Evolutionary conservation across 2,113 vertebrate species (phyloP), one percentile per base, ranked within the genome.

Genomic region (Columbina picui): DNA sequence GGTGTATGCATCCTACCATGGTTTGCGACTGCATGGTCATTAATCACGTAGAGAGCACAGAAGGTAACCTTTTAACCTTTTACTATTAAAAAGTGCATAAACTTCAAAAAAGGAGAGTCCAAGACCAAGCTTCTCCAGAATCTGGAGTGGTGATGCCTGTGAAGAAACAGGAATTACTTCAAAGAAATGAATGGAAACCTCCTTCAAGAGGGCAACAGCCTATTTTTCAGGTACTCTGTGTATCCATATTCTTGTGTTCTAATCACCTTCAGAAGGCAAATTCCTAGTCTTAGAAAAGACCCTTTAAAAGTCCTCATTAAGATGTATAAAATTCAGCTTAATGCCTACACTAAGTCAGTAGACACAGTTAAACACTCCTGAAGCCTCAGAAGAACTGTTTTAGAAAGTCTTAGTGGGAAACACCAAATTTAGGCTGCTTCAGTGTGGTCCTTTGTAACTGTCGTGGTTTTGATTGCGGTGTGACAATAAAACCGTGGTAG

Each of bases 121-220:
- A 94, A 64, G 91, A 91, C 29, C 78, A 95, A 69, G 30, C 26
- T 84, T 73, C 56, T 76, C 89, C 80, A 38, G 89, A 96, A 95
- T 84, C 84, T 75, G 97, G 95, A 92, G 55, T 94, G 34, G 69
- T 94, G 15, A 36, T 82, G n/a, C 84, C 82, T 32, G 16, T 75
- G 29, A 96, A 91, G 84, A 98, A 87, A 86, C 93, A 78, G 17
- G 88, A 95, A 8, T 13, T 94, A 25, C 64, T 89, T n/a, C 92
- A 79, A 64, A 94, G 71, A 82, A 94, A 96, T 36, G 96, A 97
- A 67, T 96, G 97, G 98, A 98, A 98, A 69, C 92, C 78, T 30
- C 97, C 97, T 47, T 92, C 95, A 67, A 94, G 84, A 77, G 21
- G 21, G 50, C 93, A 74, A 36, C 91, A 91, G 10, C 96, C 97